Base-by-base conservation (phyloP, 2,113 vertebrate species). In the Ariopsis seemanni region DNA sequence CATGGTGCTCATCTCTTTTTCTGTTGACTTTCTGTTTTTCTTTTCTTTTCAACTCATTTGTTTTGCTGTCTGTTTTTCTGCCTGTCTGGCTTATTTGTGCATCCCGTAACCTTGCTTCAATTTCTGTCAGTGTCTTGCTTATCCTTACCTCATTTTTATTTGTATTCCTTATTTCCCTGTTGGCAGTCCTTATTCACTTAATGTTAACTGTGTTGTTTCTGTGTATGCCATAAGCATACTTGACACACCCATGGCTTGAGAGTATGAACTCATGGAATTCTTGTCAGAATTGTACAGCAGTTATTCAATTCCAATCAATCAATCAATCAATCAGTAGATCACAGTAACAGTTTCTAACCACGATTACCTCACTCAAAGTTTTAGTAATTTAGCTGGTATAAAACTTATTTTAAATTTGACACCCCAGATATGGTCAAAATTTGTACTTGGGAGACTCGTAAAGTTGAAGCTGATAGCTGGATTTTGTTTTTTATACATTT, bases 1-100 rank as follows among this genome's bases (percentile, higher is more conserved):
- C 79, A 74, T 62, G n/a, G 83, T 74, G 48, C 83, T 57, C 15
- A 42, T 57, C 65, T 85, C 53, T 83, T 55, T 87, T 80, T 78
- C 78, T 84, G 53, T 85, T 12, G 30, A 60, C 57, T 58, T 77
- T 85, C 30, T 48, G 30, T 34, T 80, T 74, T 89, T 17, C 72
- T 57, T 90, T 87, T 88, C 53, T 63, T 88, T 85, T 77, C 88
- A 88, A 62, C 55, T 58, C 77, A 57, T 89, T 85, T 86, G 81
- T 60, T 52, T 69, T 25, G 20, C 78, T 86, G 85, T 85, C 79
- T 86, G 58, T 83, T 86, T 89, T 83, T 85, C 77, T 58, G 83
- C 87, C 50, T 87, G 22, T 82, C 78, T 85, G 60, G 65, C 82
- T 75, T 82, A 74, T 87, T 85, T 85, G 62, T 86, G 75, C 80